Percentiles rank a stretch among this genome's conserved stretches.
Conservation (phyloP, 2,797 vertebrate species). For the Anguilla obscura region DNA sequence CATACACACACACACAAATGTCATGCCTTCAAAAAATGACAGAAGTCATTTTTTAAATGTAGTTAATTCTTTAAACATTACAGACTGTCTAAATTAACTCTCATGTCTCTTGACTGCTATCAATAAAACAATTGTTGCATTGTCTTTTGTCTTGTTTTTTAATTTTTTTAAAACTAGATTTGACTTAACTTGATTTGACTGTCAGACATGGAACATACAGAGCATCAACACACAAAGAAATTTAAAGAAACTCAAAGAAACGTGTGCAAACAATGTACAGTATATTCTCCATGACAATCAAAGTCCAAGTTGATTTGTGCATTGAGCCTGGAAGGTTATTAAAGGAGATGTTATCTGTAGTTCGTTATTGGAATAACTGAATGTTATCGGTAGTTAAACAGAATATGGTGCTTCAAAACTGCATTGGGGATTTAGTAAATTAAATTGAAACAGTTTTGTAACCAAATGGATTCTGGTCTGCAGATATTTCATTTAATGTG, state of each 20-base stretch:
- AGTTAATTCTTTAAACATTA: too few species aligned
- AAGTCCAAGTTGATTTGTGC: background rate
- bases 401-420: conserved; percentile 26
- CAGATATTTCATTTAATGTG: conserved; percentile 61
- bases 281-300: conserved; percentile 3
- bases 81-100: too few species aligned
- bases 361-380: conserved; percentile 31
- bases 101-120: too few species aligned
- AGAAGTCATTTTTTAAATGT: too few species aligned
- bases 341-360: conserved; percentile 34
- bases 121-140: too few species aligned
- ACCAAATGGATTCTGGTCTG: conserved; percentile 47
- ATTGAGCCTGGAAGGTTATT: conserved; percentile 25
- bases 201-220: background rate
- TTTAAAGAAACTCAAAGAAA: conserved; percentile 12
- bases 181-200: background rate
- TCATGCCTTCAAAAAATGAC: too few species aligned
- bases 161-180: too few species aligned
- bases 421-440: conserved; percentile 36
- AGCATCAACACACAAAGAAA: background rate
- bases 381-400: conserved; percentile 28
- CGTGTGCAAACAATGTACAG: conserved; percentile 39
- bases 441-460: conserved; percentile 38
- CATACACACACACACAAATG: too few species aligned
- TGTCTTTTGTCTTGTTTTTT: too few species aligned